Conservation (phyloP, 2,113 vertebrate genomes). For the Mobula hypostoma region DNA sequence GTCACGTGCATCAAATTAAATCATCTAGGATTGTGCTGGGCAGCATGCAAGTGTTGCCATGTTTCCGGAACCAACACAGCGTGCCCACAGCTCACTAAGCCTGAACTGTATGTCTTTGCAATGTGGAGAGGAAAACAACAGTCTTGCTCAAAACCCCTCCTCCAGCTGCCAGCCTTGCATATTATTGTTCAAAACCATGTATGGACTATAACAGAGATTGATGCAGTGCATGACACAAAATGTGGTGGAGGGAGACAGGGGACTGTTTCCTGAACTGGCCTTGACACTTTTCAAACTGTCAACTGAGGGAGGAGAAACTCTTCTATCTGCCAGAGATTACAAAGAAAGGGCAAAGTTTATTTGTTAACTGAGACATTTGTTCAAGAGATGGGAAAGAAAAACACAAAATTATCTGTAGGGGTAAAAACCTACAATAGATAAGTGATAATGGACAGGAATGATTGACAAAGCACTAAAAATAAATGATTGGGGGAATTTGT, state of each 20-base stretch:
- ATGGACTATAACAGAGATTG: not conserved
- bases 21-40: too few relatives aligned
- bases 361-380: not conserved
- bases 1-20: too few relatives aligned
- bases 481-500: not conserved
- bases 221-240: too few relatives aligned
- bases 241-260: too few relatives aligned
- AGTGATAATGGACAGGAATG: not conserved
- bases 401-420: not conserved
- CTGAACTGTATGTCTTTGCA: too few relatives aligned
- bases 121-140: not conserved
- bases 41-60: too few relatives aligned
- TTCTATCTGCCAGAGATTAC: not conserved
- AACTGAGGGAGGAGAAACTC: not conserved
- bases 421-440: not conserved
- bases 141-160: too few relatives aligned
- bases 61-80: too few relatives aligned
- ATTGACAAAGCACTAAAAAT: not conserved
- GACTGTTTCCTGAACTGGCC: not conserved
- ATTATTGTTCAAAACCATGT: not conserved
- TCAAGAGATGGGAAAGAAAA: not conserved
- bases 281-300: not conserved
- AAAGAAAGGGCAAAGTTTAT: not conserved
- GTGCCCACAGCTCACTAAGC: too few relatives aligned
- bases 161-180: not conserved